Base-by-base conservation (phyloP, 1,140 invertebrate genomes). In the Condylostylus longicornis region DNA sequence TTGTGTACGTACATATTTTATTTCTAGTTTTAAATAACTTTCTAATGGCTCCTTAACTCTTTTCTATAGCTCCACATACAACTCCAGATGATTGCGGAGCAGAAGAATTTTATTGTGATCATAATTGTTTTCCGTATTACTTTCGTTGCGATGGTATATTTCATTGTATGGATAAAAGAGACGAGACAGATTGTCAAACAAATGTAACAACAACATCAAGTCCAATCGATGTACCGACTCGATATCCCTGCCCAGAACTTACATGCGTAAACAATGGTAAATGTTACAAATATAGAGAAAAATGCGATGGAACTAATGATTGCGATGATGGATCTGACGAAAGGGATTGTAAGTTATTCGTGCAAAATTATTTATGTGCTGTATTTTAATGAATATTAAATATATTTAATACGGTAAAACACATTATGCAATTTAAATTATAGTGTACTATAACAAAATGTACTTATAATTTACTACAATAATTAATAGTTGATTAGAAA, bases 311-410 rank as follows among this genome's bases (percentile, higher is more conserved):
- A 14, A 52, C 54, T 9, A 52, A 55, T 17, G 70, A 78, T 46
- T 78, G 75, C 47, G 54, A 59, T 30, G 75, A 77, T 54, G 64
- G 64, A 18, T 70, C 65, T 42, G 75, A 78, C 44, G 72, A 75
- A 57, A 48, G 57, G 31, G 63, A 70, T 46, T 75, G 69, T 71
- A 63, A 70, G 67, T 71, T 49, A 37, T 23, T 9, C 17, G 15
- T 6, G 40, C 14, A n/a, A n/a, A n/a, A n/a, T n/a, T n/a, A 17
- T 38, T 35, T 38, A 38, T 25, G 7, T 25, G 23, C n/a, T n/a
- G 23, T 25, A n/a, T 25, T 25, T 8, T 25, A n/a, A 25, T 25
- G n/a, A 25, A 25, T n/a, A 25, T 7, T 8, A 25, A 25, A 8
- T 25, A 25, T 25, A 7, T 25, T 8, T n/a, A 25, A 7, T 25